These are phyloP conservation scores for Masticophis lateralis DNA, from an alignment of 2,797 vertebrate species.

Conservation along the genomic window DNA sequence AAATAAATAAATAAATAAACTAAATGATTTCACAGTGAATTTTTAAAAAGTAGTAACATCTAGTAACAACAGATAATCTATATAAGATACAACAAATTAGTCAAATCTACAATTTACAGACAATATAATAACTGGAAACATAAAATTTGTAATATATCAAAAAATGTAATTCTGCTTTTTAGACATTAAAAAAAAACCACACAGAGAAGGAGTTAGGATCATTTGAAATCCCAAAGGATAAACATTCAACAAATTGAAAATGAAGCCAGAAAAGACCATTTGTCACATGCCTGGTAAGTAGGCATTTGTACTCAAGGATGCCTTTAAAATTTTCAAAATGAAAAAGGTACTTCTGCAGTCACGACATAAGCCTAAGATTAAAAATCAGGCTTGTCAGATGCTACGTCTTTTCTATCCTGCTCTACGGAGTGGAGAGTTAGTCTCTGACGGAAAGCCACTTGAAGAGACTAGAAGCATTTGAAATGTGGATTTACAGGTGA, in stretches of 20 bases:
- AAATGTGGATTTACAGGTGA: too few relatives aligned
- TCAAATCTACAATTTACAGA: background rate
- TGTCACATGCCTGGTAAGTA: background rate
- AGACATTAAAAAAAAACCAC: background rate
- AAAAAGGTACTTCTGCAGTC: too few relatives aligned
- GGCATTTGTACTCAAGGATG: background rate
- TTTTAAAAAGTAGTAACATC: background rate
- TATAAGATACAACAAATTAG: background rate
- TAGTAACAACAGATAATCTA: background rate
- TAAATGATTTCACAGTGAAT: background rate
- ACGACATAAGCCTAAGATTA: too few relatives aligned
- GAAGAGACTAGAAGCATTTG: too few relatives aligned
- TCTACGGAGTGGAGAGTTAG: too few relatives aligned
- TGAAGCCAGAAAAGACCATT: background rate
- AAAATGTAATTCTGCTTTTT: background rate
- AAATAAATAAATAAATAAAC: background rate
- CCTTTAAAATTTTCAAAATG: background rate
- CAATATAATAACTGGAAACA: background rate
- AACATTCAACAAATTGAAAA: background rate
- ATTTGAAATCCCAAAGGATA: background rate
- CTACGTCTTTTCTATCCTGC: too few relatives aligned
- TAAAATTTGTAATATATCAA: background rate
- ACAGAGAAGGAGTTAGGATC: background rate
- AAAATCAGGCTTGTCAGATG: too few relatives aligned
- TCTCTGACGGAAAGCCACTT: too few relatives aligned